These are phyloP conservation scores for Psittacula derbiana DNA, from an alignment of 2,797 vertebrate species.

Conservation along the genomic window DNA sequence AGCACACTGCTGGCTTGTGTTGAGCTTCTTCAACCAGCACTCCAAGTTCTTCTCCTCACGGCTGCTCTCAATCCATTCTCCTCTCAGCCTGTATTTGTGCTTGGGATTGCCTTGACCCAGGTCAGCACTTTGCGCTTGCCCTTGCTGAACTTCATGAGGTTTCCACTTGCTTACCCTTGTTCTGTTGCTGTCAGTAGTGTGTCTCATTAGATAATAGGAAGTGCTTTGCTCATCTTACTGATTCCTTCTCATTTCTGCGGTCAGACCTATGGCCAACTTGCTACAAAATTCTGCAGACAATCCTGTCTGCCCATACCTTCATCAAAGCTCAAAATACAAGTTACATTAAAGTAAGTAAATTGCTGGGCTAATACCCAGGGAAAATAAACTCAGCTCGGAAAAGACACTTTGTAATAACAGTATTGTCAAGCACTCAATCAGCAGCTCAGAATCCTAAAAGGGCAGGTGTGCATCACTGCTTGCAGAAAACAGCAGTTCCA, in stretches of 20 bases:
- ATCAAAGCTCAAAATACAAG: background rate
- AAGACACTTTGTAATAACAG: background rate
- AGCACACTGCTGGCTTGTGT: background rate
- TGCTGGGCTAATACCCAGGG: background rate
- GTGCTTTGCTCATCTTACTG: background rate
- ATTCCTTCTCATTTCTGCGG: background rate
- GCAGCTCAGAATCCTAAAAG: background rate
- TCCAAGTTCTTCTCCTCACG: background rate
- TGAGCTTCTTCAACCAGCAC: background rate
- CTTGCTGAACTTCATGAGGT: background rate
- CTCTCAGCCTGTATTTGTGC: background rate
- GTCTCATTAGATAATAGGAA: background rate
- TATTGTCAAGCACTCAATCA: background rate
- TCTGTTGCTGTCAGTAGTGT: background rate
- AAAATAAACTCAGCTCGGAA: background rate
- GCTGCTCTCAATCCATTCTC: background rate
- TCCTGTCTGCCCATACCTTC: background rate
- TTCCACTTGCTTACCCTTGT: background rate
- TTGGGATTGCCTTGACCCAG: background rate
- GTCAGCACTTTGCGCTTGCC: background rate
- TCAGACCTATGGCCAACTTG: background rate
- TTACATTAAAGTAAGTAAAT: background rate
- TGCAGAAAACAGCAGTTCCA: background rate
- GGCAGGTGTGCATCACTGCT: background rate
- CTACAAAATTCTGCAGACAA: background rate